Conservation (phyloP, 2,888 invertebrate species). For the Limenitis camilla region DNA sequence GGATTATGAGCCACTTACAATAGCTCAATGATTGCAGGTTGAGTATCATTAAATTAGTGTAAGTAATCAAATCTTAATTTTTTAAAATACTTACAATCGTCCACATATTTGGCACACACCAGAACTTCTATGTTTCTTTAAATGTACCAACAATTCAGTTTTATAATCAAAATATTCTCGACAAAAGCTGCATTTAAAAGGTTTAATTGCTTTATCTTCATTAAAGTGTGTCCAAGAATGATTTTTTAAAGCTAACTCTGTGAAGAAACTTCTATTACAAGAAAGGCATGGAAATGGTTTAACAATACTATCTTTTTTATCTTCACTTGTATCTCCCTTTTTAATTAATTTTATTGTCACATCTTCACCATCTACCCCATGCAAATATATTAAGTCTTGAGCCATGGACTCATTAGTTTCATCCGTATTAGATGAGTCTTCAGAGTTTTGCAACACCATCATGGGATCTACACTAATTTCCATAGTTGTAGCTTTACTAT, state of each 20-base stretch:
- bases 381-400: slow-evolving; percentile 42
- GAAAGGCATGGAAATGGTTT: slow-evolving; percentile 73
- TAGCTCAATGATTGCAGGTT: too few relatives aligned
- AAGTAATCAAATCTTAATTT: too few relatives aligned
- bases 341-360: slow-evolving; percentile 53
- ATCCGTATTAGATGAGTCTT: slow-evolving; percentile 41
- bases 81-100: slow-evolving; percentile 72
- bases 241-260: slow-evolving; percentile 76
- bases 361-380: slow-evolving; percentile 34
- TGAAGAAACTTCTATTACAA: slow-evolving; percentile 71
- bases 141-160: slow-evolving; percentile 77
- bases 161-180: slow-evolving; percentile 76
- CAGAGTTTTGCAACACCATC: slow-evolving; percentile 77
- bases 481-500: slow-evolving; percentile 68
- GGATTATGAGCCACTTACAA: too few relatives aligned
- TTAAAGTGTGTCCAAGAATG: slow-evolving; percentile 75
- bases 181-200: slow-evolving; percentile 74
- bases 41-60: too few relatives aligned
- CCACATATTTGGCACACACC: slow-evolving; percentile 80
- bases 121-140: slow-evolving; percentile 77
- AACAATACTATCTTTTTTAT: slow-evolving; percentile 20
- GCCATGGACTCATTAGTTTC: slow-evolving; percentile 27
- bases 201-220: slow-evolving; percentile 39
- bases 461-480: slow-evolving; percentile 82
- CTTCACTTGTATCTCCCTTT: slow-evolving; percentile 30